phyloP scores from a whole-genome alignment of 2,797 vertebrate species.

The Pangasius sanitwongsei region DNA sequence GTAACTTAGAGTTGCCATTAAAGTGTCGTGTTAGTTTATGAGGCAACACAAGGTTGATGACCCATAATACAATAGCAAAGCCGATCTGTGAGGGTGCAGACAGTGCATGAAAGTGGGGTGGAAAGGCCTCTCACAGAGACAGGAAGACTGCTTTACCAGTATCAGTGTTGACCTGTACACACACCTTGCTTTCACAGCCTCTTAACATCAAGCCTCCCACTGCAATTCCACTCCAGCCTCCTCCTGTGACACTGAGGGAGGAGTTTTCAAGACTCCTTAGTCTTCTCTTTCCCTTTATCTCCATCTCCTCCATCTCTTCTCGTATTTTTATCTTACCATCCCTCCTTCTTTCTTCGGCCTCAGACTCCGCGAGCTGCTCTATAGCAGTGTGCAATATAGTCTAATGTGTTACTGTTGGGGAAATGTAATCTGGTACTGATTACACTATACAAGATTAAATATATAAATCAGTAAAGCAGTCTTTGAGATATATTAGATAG shows the following conservation, averaged over 20 bases:
- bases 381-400: background rate
- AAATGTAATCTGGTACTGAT: background rate
- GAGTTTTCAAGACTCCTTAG: background rate
- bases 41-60: constrained; percentile 36
- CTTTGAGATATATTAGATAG: background rate
- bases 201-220: constrained; percentile 28
- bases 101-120: background rate
- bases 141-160: background rate
- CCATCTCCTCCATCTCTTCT: background rate
- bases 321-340: background rate
- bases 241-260: background rate
- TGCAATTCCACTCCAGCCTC: background rate
- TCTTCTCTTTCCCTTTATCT: background rate
- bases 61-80: constrained; percentile 19
- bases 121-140: constrained; percentile 4
- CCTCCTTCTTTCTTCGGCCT: background rate
- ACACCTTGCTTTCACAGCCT: constrained; percentile 32
- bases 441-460: background rate
- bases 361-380: background rate
- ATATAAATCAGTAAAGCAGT: background rate
- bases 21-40: constrained; percentile 43
- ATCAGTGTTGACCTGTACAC: constrained; percentile 16
- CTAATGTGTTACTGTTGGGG: background rate
- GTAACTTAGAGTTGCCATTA: constrained; percentile 36
- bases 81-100: constrained; percentile 27